phyloP scores from a whole-genome alignment of 2,113 vertebrate species.

The Nannospalax galili region DNA sequence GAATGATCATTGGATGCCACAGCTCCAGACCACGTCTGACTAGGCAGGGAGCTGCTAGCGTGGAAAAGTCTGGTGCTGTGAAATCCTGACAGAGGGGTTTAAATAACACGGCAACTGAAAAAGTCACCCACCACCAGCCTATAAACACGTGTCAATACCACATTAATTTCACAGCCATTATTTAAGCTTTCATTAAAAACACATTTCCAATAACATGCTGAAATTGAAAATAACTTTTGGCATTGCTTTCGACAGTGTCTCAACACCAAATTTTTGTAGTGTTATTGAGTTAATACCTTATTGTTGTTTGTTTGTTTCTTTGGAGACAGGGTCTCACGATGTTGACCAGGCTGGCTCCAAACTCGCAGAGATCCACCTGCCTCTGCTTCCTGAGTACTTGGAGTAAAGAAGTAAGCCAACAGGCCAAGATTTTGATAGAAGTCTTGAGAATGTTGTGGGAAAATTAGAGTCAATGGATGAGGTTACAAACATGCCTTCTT shows the following conservation, averaged over 20 bases:
- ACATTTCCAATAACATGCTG: neutral
- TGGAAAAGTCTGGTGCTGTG: neutral
- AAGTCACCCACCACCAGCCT: neutral
- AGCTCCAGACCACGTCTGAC: neutral
- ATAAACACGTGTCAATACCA: neutral
- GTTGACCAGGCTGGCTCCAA: too few relatives aligned
- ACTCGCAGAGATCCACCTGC: too few relatives aligned
- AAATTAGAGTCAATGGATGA: neutral
- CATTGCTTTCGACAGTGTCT: neutral
- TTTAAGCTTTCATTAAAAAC: neutral
- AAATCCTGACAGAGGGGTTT: neutral
- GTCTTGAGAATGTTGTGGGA: neutral
- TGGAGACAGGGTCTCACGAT: too few relatives aligned
- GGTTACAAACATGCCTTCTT: neutral
- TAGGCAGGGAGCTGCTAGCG: neutral
- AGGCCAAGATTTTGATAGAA: neutral
- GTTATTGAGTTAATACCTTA: neutral
- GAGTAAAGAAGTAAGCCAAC: too few relatives aligned
- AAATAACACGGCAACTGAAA: neutral
- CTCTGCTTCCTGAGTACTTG: too few relatives aligned
- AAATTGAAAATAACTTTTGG: slow-evolving; percentile 20
- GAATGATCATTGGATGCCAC: neutral
- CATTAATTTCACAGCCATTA: neutral
- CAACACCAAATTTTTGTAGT: neutral
- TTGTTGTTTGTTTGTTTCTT: too few relatives aligned